Base-by-base conservation (phyloP, 1,140 invertebrate species). In the Eubasilissa regina region DNA sequence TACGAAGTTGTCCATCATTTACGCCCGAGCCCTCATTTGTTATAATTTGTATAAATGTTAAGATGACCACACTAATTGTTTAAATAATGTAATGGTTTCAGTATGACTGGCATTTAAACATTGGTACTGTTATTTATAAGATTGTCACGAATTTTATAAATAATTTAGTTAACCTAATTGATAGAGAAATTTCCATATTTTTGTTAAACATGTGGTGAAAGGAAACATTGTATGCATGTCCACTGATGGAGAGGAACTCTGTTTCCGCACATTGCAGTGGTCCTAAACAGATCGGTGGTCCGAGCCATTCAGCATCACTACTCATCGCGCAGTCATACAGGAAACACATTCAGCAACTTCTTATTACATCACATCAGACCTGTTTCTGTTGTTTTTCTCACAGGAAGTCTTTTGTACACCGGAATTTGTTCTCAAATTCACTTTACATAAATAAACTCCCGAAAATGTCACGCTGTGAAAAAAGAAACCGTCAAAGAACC, bases 41-140 rank as follows among this genome's bases (percentile, higher is more conserved):
- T 66, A 43, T 66, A 66, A 25, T 35, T 66, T 25, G 15, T 66
- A 10, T 70, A 70, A 47, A 19, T 64, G 19, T 35, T 48, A 70
- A 11, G 47, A n/a, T 75, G 35, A 45, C 44, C 53, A 75, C 43
- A 44, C 21, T 64, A 64, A 25, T 13, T 51, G 13, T 64, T 25
- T 25, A 64, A 64, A 45, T 58, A 58, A 17, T 44, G 19, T 64
- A 64, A 19, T 48, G 45, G 56, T 64, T 76, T 76, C 75, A 76
- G 75, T 62, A 76, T 68, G 75, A 77, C 75, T 77, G 75, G 75
- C 75, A 77, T 77, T 77, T 77, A 75, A 45, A 60, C 51, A 58
- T 60, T 45, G 53, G 73, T 53, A 75, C 73, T 75, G 73, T 60
- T 75, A 73, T 12, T 15, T 75, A 58, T 58, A 75, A 60, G 17